Base-by-base conservation (phyloP, 2,797 vertebrate genomes). In the Arctocebus calabarensis region DNA sequence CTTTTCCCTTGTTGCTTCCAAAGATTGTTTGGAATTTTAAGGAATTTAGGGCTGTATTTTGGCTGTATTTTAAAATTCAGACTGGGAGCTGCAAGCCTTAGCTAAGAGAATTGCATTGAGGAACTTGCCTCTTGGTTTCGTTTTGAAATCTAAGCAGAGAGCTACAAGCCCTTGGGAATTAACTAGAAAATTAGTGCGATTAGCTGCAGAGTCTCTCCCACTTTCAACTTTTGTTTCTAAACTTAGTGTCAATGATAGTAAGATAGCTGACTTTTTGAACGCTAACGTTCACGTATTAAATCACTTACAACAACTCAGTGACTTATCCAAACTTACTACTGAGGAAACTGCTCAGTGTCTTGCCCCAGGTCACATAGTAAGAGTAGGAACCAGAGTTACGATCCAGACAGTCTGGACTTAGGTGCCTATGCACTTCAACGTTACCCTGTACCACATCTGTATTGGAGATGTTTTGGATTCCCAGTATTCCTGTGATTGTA, bases 21-120 rank as follows among this genome's bases (percentile, higher is more conserved):
- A 19, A 86, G 77, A 40, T 74, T 87, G 22, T 81, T 94, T 82
- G 55, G 92, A 45, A 52, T 64, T 19, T 23, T 52, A 20, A 83
- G 70, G 52, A 32, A 29, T 85, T 93, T 85, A 45, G 32, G 32
- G 34, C 57, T n/a, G 29, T 94, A 19, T 94, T 96, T 90, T 88
- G 83, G 27, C 19, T 77, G 94, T 88, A 20, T 90, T 85, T 93
- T 57, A 89, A 89, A 93, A 74, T 45, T 32, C 10, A 48, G 55
- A 59, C 23, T 43, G 48, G 37, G 27, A 92, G 62, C 34, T 79
- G 17, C 23, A 88, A 55, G 52, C 7, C 2, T 88, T 90, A 64
- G n/a, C 68, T 87, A 74, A 91, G 85, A 83, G 4, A 85, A 68
- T 34, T 86, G 79, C 74, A 48, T 73, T 88, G 88, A 92, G 23